Evolutionary conservation across 2,797 vertebrate species (phyloP), one percentile per base, ranked within the genome.

Genomic region (Bryconaethiops microstoma): DNA sequence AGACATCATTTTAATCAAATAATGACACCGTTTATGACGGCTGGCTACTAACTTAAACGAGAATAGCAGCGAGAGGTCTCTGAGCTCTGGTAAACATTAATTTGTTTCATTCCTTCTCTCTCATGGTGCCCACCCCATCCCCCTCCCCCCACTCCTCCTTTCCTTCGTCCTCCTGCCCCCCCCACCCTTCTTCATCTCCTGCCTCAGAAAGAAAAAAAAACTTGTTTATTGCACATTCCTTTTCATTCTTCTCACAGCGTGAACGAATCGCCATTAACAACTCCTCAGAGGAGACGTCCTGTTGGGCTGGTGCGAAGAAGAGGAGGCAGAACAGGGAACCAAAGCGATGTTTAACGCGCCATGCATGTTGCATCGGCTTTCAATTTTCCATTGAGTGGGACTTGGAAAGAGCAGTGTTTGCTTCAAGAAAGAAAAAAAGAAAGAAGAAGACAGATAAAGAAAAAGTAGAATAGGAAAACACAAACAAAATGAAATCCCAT

Each of bases 181-280:
- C 40, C 39, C 57, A 39, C 3, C 52, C 62, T n/a, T 68, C 25
- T 72, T 62, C 62, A 62, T 21, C 52, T 57, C 57, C 68, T 40
- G 17, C 45, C 74, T 67, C 23, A 64, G 62, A 64, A 64, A 63
- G 25, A 57, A n/a, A 63, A 63, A 70, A 54, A 82, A 73, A 87
- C n/a, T 23, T 88, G 78, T 89, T 92, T 92, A 92, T 93, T 91
- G 91, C 91, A 90, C 90, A 87, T 90, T 87, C 83, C 82, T 78
- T 84, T 91, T 83, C 64, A 80, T 89, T 89, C 78, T 79, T 84
- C 81, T 82, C 86, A 82, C 82, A 83, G 84, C 48, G 54, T 74
- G 87, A 67, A 82, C 80, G 78, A 84, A 84, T 82, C 84, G 81
- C 69, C 82, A 69, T 86, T 80, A 81, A 85, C 71, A 67, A 55